Evolutionary conservation across 2,888 invertebrate genomes (phyloP).

Genomic region (Drosophila macrospina): DNA sequence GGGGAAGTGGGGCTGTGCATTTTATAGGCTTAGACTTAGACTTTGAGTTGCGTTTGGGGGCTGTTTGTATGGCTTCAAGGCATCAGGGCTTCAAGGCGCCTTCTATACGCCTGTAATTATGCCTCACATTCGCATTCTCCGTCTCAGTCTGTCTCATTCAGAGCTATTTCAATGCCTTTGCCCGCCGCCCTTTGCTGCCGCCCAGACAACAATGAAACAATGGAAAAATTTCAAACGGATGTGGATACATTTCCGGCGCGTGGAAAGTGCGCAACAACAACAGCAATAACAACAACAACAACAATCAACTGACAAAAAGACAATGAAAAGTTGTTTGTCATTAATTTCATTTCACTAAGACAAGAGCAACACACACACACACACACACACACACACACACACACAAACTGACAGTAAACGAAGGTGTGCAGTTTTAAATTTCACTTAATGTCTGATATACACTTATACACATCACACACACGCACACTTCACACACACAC

Average conservation of each 20-base stretch:
- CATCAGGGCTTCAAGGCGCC: conserved; percentile 54
- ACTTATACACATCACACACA: conserved; percentile 12
- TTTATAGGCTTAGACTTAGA: conserved; percentile 21
- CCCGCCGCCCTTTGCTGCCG: not conserved
- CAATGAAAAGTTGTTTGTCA: conserved; percentile 77
- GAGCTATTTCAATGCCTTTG: not conserved
- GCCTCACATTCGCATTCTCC: conserved; percentile 2
- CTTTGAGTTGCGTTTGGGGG: conserved; percentile 5
- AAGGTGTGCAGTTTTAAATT: conserved; percentile 51
- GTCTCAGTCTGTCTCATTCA: not conserved
- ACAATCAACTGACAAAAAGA: conserved; percentile 31
- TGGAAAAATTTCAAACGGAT: conserved; percentile 70
- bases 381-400: conserved; percentile 20
- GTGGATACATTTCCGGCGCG: conserved; percentile 69
- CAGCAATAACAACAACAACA: conserved; percentile 6
- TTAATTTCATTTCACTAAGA: conserved; percentile 69
- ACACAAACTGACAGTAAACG: conserved; percentile 2
- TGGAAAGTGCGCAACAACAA: conserved; percentile 48
- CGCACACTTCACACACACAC: not conserved
- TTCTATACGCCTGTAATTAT: conserved; percentile 47
- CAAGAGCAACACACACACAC: conserved; percentile 28
- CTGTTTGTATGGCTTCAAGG: conserved; percentile 6
- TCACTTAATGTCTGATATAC: conserved; percentile 45
- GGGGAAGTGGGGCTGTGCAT: not conserved
- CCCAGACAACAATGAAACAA: conserved; percentile 36